Evolutionary conservation across 2,797 vertebrate species (phyloP), one percentile per base, ranked within the genome.

Genomic region (Phrynocephalus guinanensis): DNA sequence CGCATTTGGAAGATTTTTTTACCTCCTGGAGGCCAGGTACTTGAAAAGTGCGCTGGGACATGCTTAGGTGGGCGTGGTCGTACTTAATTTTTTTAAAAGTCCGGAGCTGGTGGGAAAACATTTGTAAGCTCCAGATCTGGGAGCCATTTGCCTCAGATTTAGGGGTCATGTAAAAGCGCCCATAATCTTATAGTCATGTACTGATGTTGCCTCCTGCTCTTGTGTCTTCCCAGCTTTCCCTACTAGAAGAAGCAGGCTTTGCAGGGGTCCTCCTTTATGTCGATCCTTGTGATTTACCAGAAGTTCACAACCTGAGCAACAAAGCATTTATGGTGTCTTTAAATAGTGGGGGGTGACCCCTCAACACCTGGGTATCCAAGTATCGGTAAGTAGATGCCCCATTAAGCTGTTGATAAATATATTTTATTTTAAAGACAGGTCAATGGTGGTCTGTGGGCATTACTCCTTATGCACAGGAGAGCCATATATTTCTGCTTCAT

Each of bases 251-350:
- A 38, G 94, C 96, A 89, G 98, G 98, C 20, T 99, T 99, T 92
- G 97, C 97, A 87, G 98, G 98, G 2, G 97, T 92, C 83, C 97
- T 99, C 80, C 94, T 98, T 6, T 99, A 99, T 56, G 50, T 97
- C 30, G 98, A 99, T 91, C 98, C 98, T 16, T 99, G 98, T 92
- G 98, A 99, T 67, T 92, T 96, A 76, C 97, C 98, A 82, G 95
- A 95, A 89, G 95, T 91, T 70, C 91, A 88, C 87, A 93, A 95
- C 79, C 85, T 93, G 66, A 94, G 91, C 85, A 93, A 96, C 18
- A 96, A 98, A 87, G 95, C 96, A 26, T 99, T 99, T 79, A 97
- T 98, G 94, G 97, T 99, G 78, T 98, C 98, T 0, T 94, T 99
- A 86, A 99, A 99, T 90, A 95, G 97, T 0, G 33, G 98, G 98